phyloP scores from a whole-genome alignment of 1,140 invertebrate species.

The Platyscapa corneri region DNA sequence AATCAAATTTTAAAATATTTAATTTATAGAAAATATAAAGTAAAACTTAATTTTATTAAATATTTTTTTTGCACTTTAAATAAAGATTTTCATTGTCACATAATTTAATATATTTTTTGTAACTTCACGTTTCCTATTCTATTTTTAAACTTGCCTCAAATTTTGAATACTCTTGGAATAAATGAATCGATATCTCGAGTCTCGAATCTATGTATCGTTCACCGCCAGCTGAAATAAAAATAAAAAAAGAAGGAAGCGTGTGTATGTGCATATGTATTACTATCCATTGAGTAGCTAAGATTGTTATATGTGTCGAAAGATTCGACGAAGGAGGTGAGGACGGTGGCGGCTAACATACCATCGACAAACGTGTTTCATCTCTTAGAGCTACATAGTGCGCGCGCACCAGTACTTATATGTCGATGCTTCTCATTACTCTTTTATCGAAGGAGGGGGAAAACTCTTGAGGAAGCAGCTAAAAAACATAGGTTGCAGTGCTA shows the following conservation, averaged over 20 bases:
- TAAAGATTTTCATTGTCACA: too few relatives aligned
- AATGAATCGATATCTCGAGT: not conserved
- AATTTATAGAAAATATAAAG: too few relatives aligned
- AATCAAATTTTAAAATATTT: too few relatives aligned
- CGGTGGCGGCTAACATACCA: not conserved
- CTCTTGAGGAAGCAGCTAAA: constrained; percentile 18
- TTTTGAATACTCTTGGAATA: not conserved
- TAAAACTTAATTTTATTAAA: too few relatives aligned
- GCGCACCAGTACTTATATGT: constrained; percentile 49
- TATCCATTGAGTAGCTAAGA: not conserved
- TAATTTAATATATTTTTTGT: too few relatives aligned
- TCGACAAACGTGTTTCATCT: not conserved
- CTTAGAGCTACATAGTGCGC: not conserved
- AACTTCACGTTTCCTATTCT: too few relatives aligned
- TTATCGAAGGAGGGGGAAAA: constrained; percentile 27
- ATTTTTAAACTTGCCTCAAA: not conserved
- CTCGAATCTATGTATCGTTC: not conserved
- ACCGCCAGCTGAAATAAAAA: not conserved
- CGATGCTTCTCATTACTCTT: constrained; percentile 43
- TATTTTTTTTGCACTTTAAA: too few relatives aligned
- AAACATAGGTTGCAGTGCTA: constrained; percentile 4
- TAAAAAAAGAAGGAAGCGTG: not conserved
- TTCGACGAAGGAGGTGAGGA: not conserved
- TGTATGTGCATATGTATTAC: not conserved
- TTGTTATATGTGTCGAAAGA: not conserved